A percentile compares a stretch with the other conserved stretches of the same genome.
Evolutionary conservation across 2,888 invertebrate genomes (phyloP).

Genomic region (Diploptera punctata): DNA sequence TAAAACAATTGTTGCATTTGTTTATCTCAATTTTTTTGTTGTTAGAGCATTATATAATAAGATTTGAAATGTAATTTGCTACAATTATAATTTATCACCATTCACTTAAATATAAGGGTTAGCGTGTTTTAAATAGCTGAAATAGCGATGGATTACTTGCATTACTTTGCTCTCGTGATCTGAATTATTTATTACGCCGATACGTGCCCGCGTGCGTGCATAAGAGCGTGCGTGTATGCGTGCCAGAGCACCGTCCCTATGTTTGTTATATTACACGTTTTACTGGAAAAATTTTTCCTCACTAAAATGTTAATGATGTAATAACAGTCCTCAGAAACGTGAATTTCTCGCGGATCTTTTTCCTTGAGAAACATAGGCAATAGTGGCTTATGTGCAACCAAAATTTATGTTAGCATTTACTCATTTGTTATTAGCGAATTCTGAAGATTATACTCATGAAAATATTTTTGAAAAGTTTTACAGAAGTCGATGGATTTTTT

Average conservation of each 20-base stretch:
- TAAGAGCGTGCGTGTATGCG: neutral
- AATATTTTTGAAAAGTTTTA: too few species aligned
- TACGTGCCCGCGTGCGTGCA: neutral
- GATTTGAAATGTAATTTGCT: too few species aligned
- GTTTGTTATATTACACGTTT: conserved; percentile 21
- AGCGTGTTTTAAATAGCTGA: neutral
- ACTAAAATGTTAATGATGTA: conserved; percentile 17
- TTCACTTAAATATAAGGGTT: too few species aligned
- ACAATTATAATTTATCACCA: too few species aligned
- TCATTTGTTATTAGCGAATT: too few species aligned
- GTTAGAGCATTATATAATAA: too few species aligned
- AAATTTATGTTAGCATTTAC: too few species aligned
- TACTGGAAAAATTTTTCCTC: neutral
- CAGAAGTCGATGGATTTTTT: too few species aligned
- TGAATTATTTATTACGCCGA: conserved; percentile 2
- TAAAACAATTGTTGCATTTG: too few species aligned
- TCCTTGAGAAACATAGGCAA: neutral
- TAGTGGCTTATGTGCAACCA: neutral
- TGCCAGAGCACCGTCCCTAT: neutral
- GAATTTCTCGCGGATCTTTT: neutral
- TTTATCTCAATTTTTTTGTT: too few species aligned
- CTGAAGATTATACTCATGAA: too few species aligned
- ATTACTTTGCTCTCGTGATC: neutral
- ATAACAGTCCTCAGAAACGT: conserved; percentile 7
- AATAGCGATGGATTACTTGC: neutral